Conservation (phyloP, 2,113 vertebrate genomes). For the Myiopsitta monachus region DNA sequence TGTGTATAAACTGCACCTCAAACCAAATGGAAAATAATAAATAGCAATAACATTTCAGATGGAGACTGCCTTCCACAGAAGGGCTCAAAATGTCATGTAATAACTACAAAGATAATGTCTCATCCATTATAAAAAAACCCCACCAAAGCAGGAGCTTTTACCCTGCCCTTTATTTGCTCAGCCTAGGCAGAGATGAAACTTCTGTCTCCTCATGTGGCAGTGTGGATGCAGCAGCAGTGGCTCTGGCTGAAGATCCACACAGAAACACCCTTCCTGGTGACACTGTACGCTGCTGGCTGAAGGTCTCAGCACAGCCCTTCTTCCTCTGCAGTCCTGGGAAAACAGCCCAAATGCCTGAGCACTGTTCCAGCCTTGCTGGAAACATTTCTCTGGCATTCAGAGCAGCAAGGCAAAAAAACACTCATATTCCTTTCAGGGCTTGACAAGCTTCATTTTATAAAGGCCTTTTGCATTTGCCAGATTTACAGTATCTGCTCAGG, state of each 20-base stretch:
- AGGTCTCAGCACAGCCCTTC: rapidly evolving
- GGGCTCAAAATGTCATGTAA: neutral
- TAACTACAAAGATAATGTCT: neutral
- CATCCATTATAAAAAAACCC: neutral
- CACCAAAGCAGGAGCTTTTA: neutral
- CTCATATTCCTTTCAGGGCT: neutral
- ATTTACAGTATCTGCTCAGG: neutral
- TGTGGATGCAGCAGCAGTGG: neutral
- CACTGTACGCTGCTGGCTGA: neutral
- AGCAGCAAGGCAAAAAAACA: neutral
- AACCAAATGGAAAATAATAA: neutral
- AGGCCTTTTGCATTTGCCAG: neutral
- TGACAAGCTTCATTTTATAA: neutral
- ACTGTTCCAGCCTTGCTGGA: neutral
- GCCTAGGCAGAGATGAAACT: neutral
- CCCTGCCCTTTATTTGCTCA: neutral
- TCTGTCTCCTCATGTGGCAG: rapidly evolving
- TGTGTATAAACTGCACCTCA: neutral
- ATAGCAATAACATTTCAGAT: neutral
- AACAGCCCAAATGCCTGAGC: neutral
- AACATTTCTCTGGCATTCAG: neutral
- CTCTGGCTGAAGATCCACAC: neutral
- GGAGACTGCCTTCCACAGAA: neutral
- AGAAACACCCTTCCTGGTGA: rapidly evolving
- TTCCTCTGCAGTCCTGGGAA: neutral